These are phyloP conservation scores for Nansenia antarctica DNA, from an alignment of 2,113 vertebrate genomes.

Conservation along the genomic window DNA sequence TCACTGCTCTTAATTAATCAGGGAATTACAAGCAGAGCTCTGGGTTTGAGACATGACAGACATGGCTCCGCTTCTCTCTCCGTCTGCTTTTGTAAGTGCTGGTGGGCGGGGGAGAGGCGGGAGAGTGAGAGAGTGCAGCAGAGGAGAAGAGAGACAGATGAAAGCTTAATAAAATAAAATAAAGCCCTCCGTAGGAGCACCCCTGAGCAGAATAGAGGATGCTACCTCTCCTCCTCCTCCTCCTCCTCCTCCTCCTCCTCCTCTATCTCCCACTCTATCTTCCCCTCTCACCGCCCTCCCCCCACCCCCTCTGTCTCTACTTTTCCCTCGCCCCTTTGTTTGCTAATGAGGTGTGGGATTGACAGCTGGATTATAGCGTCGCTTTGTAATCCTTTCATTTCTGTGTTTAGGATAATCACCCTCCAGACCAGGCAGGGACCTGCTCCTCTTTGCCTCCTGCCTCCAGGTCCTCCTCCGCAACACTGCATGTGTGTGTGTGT, in stretches of 20 bases:
- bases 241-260: conserved; percentile 39
- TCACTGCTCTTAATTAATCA: conserved; percentile 63
- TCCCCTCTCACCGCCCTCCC: conserved; percentile 3
- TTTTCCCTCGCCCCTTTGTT: conserved; percentile 36
- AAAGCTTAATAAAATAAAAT: conserved; percentile 44
- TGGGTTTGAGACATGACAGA: conserved; percentile 56
- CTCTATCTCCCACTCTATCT: background rate
- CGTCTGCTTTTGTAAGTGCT: conserved; percentile 42
- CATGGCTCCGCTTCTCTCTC: conserved; percentile 37
- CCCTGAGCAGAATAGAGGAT: conserved; percentile 35
- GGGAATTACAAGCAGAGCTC: conserved; percentile 51
- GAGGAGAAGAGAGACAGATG: conserved; percentile 43
- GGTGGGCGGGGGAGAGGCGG: conserved; percentile 25
- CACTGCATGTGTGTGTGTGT: background rate
- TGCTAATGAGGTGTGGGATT: conserved; percentile 73
- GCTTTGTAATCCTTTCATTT: conserved; percentile 73
- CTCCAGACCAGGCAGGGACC: conserved; percentile 24
- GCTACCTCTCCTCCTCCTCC: conserved; percentile 27
- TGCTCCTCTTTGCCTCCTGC: conserved; percentile 19
- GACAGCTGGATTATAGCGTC: conserved; percentile 63
- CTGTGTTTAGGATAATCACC: conserved; percentile 66
- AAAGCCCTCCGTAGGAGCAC: conserved; percentile 41
- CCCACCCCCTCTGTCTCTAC: background rate
- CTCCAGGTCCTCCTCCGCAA: conserved; percentile 19
- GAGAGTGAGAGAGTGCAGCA: conserved; percentile 33